These are phyloP conservation scores for Drosophila nannoptera DNA, from an alignment of 1,140 invertebrate species.

Conservation along the genomic window DNA sequence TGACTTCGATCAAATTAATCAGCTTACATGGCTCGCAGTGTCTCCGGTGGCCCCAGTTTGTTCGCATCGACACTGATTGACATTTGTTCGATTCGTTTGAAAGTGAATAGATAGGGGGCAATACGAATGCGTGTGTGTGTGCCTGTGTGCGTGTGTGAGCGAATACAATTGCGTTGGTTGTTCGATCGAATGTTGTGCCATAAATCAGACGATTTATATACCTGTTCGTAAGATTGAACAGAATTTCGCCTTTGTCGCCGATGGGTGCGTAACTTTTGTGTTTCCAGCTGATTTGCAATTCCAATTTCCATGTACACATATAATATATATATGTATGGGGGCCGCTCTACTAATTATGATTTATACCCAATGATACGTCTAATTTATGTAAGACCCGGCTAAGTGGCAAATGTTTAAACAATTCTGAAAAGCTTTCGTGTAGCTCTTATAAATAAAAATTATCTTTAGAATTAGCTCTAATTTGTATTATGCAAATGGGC, in stretches of 20 bases:
- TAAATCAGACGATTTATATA: conserved; percentile 66
- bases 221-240: conserved; percentile 60
- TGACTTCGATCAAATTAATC: too few species aligned
- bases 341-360: conserved; percentile 57
- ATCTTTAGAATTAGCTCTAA: conserved; percentile 34
- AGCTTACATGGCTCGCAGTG: conserved; percentile 20
- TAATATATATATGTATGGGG: conserved; percentile 13
- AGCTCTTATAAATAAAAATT: conserved; percentile 24
- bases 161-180: conserved; percentile 44
- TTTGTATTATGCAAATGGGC: conserved; percentile 41
- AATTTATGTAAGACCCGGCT: conserved; percentile 60
- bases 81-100: conserved; percentile 65
- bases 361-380: conserved; percentile 46
- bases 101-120: conserved; percentile 34
- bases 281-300: conserved; percentile 48
- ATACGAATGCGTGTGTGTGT: not conserved
- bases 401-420: conserved; percentile 51
- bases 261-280: conserved; percentile 52
- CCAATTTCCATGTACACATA: too few species aligned
- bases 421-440: conserved; percentile 42
- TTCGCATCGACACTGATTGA: conserved; percentile 56
- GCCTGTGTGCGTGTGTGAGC: conserved; percentile 7
- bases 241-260: conserved; percentile 29
- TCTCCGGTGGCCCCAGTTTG: conserved; percentile 30
- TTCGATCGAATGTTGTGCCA: conserved; percentile 36